phyloP scores from a whole-genome alignment of 2,113 vertebrate species.

The Empidonax alnorum region DNA sequence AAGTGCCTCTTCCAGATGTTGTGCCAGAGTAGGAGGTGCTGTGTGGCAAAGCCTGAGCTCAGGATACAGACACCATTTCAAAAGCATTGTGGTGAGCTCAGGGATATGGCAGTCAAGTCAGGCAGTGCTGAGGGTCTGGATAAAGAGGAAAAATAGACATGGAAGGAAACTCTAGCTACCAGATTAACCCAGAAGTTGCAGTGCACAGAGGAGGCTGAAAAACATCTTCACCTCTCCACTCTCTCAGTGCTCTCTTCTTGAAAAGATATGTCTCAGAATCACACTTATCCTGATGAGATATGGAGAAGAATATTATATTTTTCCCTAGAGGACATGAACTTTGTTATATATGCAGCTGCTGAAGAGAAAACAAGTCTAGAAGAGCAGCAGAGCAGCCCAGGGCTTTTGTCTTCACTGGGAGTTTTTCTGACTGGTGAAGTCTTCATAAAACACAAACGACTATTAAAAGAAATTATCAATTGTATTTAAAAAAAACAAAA shows the following conservation, averaged over 20 bases:
- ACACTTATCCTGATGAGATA: background rate
- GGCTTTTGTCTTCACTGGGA: background rate
- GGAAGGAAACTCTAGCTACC: background rate
- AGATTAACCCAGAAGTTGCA: background rate
- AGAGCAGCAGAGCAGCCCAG: background rate
- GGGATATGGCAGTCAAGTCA: fast-evolving
- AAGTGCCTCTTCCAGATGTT: background rate
- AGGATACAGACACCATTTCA: fast-evolving
- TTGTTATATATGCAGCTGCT: background rate
- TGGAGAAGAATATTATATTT: background rate
- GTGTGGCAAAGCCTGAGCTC: background rate
- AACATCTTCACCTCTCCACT: background rate
- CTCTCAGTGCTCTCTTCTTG: background rate
- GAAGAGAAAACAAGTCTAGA: background rate
- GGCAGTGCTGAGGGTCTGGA: background rate
- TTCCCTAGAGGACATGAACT: background rate
- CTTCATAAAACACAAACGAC: background rate
- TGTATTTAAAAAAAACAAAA: fast-evolving
- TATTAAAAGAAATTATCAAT: background rate
- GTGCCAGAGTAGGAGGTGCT: background rate
- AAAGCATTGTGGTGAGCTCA: fast-evolving
- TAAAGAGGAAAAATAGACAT: background rate
- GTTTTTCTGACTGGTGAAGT: background rate
- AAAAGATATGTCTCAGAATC: background rate
- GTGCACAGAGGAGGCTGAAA: background rate